Base-by-base conservation (phyloP, 2,888 invertebrate species). In the Dermolepida albohirtum region DNA sequence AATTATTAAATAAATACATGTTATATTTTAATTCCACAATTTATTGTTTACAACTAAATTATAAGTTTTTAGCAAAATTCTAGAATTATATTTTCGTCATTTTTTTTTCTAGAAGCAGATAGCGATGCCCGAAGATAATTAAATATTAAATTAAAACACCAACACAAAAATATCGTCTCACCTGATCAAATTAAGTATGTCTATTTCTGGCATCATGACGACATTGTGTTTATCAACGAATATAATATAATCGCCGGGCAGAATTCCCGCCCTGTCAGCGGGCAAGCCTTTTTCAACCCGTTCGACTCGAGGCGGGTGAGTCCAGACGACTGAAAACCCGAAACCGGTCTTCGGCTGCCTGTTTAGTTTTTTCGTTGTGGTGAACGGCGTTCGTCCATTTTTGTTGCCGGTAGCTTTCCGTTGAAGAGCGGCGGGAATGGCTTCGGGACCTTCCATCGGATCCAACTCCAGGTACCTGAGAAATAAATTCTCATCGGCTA, bases 241-340 rank as follows among this genome's bases (percentile, higher is more conserved):
- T 72, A 95, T 94, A 71, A 95, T 90, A 83, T 94, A 93, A 81
- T 95, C 95, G 12, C 94, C 95, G 1, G 94, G 92, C 71, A 90
- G 84, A 10, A 95, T 88, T 5, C 94, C 95, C 4, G 92, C 91
- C n/a, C 89, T 87, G 71, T 94, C 95, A 0, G 95, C 95, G 5
- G 94, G 91, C 11, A 93, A 87, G 2, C 92, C 92, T 0, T 91
- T 89, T 69, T 94, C 94, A 11, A 95, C 92, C 68, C 94, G 86
- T 79, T 95, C 95, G 49, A 95, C 92, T 17, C 94, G 87, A 2
- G 95, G 95, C 0, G 95, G 95, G 77, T 93, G 89, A 5, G 94
- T 95, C 95, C 95, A 95, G 0, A 94, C 94, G 63, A 95, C 90
- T 5, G 94, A 94, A 83, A 95, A 95, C 12, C 95, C 95, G 75